These are phyloP conservation scores for Apocrypta bakeri DNA, from an alignment of 1,140 invertebrate species.

Conservation along the genomic window DNA sequence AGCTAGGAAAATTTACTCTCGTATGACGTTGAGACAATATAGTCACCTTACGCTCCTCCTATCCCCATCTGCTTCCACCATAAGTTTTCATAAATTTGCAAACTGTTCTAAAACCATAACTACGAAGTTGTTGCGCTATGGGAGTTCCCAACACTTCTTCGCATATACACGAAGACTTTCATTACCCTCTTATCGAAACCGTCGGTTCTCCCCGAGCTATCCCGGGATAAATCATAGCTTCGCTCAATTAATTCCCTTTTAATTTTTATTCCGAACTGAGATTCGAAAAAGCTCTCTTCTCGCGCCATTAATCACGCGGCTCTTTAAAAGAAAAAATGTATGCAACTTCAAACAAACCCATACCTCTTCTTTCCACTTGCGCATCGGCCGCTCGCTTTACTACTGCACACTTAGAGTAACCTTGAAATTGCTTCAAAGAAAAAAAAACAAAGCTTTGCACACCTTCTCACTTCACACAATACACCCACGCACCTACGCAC, in stretches of 20 bases:
- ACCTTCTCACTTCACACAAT: neutral
- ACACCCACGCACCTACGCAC: no score
- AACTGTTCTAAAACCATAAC: neutral
- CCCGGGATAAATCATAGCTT: neutral
- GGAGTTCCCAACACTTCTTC: neutral
- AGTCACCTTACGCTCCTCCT: no score
- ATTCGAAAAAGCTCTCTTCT: neutral
- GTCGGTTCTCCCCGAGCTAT: neutral
- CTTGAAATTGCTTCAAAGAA: neutral
- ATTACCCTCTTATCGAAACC: neutral
- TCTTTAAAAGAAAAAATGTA: no score
- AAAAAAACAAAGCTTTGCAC: neutral
- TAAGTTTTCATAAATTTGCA: neutral
- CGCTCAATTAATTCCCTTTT: neutral
- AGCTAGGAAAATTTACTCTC: neutral
- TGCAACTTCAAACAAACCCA: no score
- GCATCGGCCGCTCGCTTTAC: neutral
- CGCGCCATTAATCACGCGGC: no score
- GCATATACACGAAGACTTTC: neutral
- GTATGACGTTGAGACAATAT: no score
- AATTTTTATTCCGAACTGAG: neutral
- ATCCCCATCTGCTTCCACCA: no score
- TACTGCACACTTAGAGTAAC: neutral
- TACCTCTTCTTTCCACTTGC: neutral
- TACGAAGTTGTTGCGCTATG: neutral